These are phyloP conservation scores for Hirundo rustica DNA, from an alignment of 2,797 vertebrate genomes.

Conservation along the genomic window DNA sequence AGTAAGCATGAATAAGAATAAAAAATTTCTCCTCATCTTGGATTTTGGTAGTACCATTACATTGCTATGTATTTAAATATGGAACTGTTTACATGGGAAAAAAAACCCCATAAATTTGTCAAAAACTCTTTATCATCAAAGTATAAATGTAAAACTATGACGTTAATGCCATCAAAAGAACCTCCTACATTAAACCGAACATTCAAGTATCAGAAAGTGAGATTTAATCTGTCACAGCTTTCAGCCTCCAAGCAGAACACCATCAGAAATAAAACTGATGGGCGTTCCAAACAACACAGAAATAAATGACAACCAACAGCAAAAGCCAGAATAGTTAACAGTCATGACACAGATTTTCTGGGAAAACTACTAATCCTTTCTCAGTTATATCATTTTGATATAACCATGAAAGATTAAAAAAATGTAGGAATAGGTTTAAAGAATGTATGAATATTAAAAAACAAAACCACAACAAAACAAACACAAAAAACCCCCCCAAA, in stretches of 20 bases:
- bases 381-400: neutral
- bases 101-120: rapidly evolving
- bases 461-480: neutral
- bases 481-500: too few relatives aligned
- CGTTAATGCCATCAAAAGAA: neutral
- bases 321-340: neutral
- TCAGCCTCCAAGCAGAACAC: neutral
- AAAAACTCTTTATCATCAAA: neutral
- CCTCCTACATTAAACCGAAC: neutral
- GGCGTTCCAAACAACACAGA: neutral
- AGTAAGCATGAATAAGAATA: neutral
- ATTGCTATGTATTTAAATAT: neutral
- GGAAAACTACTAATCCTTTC: neutral
- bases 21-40: neutral
- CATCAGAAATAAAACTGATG: neutral
- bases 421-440: neutral
- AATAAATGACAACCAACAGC: neutral
- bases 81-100: neutral
- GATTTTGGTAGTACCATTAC: neutral
- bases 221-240: neutral
- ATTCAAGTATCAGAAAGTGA: neutral
- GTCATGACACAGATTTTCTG: neutral
- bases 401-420: neutral
- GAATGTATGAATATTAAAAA: neutral
- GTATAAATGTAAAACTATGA: neutral